A percentile compares a stretch with the other conserved stretches of the same genome.
Evolutionary conservation across 2,888 invertebrate species (phyloP).

Genomic region (Biston betularia): DNA sequence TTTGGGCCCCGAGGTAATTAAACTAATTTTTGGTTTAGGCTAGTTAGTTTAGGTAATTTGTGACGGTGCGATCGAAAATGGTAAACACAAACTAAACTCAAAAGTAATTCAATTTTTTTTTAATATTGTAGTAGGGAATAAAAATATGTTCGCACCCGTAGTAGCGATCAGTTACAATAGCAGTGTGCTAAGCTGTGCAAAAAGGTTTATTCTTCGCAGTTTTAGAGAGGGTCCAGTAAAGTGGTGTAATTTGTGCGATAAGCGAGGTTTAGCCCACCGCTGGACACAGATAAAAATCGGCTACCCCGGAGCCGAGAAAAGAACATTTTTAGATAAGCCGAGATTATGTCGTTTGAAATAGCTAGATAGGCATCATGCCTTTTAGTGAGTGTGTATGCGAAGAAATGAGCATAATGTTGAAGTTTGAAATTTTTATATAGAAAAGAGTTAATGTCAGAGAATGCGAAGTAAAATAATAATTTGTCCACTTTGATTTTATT

Average conservation of each 20-base stretch:
- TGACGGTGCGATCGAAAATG: too few species aligned
- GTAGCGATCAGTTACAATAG: conserved; percentile 45
- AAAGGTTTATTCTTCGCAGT: conserved; percentile 69
- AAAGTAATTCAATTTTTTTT: background rate
- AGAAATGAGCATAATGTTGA: background rate
- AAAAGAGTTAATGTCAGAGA: background rate
- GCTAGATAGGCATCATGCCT: conserved; percentile 30
- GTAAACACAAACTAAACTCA: too few species aligned
- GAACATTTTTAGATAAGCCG: conserved; percentile 50
- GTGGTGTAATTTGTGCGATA: conserved; percentile 80
- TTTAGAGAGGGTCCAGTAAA: conserved; percentile 74
- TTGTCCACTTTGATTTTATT: too few species aligned
- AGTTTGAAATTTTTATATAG: too few species aligned
- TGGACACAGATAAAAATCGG: conserved; percentile 67
- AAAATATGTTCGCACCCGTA: conserved; percentile 21
- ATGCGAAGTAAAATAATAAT: too few species aligned
- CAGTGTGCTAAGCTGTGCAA: conserved; percentile 60
- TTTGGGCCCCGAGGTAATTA: too few species aligned
- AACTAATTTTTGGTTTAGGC: too few species aligned
- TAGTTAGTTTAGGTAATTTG: background rate
- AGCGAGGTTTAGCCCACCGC: conserved; percentile 67
- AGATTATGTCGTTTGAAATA: conserved; percentile 40
- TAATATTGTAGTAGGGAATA: background rate
- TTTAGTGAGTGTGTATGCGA: background rate
- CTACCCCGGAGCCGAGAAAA: conserved; percentile 57